These are phyloP conservation scores for Linepithema humile DNA, from an alignment of 1,140 invertebrate genomes.

Conservation along the genomic window DNA sequence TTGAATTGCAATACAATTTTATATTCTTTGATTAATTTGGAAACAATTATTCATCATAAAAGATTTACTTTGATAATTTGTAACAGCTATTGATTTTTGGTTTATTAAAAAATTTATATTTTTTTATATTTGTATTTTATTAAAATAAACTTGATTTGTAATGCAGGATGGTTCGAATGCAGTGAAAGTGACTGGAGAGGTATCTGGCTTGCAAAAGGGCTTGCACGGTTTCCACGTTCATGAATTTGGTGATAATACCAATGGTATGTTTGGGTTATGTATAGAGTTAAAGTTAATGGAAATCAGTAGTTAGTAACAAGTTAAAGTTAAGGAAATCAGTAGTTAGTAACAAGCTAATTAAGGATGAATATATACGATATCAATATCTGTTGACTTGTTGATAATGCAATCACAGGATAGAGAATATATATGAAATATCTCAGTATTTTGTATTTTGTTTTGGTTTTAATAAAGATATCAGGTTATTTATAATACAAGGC, in stretches of 20 bases:
- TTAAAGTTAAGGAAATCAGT: background rate
- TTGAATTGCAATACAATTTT: background rate
- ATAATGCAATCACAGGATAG: too few relatives aligned
- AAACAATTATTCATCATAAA: background rate
- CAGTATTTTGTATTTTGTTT: background rate
- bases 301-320: background rate
- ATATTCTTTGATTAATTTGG: background rate
- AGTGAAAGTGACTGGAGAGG: conserved; percentile 89
- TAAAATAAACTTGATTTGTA: conserved; percentile 37
- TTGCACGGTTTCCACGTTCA: conserved; percentile 98
- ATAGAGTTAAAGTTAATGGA: background rate
- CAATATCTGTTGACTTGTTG: background rate
- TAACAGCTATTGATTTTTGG: background rate
- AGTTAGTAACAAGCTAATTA: background rate
- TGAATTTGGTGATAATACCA: conserved; percentile 98
- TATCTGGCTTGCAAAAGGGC: conserved; percentile 89
- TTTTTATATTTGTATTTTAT: background rate
- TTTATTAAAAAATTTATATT: conserved; percentile 11
- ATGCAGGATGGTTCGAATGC: conserved; percentile 82
- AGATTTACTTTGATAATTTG: background rate
- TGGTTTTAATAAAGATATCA: background rate
- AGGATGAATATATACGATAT: background rate
- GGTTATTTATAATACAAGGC: too few relatives aligned
- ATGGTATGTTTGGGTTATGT: conserved; percentile 84
- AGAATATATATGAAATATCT: too few relatives aligned